Conservation (phyloP, 2,113 vertebrate species). For the Cyanocitta stelleri region DNA sequence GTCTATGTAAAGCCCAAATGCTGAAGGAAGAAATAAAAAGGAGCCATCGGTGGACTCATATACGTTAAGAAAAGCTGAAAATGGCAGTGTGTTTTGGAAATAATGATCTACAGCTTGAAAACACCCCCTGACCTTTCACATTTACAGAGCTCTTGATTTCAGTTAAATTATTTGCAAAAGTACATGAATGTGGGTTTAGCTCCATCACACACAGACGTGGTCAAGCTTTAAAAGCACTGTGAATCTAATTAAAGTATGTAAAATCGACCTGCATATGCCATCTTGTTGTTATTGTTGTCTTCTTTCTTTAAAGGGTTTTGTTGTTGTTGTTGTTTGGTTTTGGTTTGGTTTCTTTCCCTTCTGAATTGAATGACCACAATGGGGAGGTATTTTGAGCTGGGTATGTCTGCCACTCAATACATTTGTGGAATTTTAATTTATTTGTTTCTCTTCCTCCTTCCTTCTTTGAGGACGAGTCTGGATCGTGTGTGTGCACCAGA, state of each 20-base stretch:
- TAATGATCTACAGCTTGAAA: not conserved
- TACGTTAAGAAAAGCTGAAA: not conserved
- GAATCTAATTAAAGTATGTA: not conserved
- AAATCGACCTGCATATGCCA: not conserved
- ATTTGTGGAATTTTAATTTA: not conserved
- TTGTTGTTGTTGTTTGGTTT: not conserved
- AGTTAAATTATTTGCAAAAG: not conserved
- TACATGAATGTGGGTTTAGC: not conserved
- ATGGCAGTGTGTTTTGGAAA: not conserved
- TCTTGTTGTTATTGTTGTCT: rapidly evolving
- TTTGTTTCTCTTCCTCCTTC: not conserved
- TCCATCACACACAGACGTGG: not conserved
- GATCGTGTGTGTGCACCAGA: too few species aligned
- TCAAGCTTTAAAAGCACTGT: not conserved
- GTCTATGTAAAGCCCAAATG: not conserved
- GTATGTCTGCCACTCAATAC: not conserved
- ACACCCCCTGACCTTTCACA: not conserved
- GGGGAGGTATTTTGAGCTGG: not conserved
- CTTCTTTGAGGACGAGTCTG: not conserved
- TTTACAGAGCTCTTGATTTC: not conserved
- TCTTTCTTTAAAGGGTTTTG: not conserved
- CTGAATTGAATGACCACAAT: not conserved
- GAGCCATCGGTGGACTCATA: not conserved
- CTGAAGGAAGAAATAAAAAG: not conserved
- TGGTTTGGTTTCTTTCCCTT: not conserved